A percentile compares a stretch with the other conserved stretches of the same genome.
These are phyloP conservation scores for Phoebastria nigripes DNA, from an alignment of 2,797 vertebrate species.

Conservation along the genomic window DNA sequence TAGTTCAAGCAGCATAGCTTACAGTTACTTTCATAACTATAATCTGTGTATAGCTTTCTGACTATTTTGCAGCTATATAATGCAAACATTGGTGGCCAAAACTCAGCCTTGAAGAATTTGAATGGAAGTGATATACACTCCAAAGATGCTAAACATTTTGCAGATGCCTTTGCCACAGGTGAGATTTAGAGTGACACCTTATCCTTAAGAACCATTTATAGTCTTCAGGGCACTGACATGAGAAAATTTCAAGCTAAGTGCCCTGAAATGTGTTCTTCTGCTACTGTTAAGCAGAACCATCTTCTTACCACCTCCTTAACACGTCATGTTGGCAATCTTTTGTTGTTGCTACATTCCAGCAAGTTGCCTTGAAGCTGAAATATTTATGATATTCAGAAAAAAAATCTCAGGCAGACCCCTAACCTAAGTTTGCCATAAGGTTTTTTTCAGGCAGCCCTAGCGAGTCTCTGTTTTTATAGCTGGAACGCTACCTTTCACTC, in stretches of 20 bases:
- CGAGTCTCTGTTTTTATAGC: background rate
- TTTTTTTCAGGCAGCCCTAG: background rate
- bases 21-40: background rate
- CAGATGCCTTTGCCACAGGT: background rate
- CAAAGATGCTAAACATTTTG: background rate
- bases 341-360: background rate
- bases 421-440: background rate
- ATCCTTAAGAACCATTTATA: background rate
- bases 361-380: background rate
- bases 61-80: background rate
- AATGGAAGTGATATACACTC: background rate
- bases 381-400: background rate
- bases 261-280: background rate
- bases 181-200: background rate
- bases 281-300: background rate
- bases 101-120: background rate
- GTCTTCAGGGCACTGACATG: background rate
- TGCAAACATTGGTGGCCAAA: background rate
- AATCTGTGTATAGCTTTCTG: background rate
- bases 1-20: background rate
- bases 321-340: background rate
- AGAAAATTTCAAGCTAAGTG: background rate
- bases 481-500: background rate
- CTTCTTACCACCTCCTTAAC: background rate
- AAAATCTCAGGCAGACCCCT: rapidly evolving